Conservation (phyloP, 1,140 invertebrate genomes). For the Pseudomyrmex dendroicus region DNA sequence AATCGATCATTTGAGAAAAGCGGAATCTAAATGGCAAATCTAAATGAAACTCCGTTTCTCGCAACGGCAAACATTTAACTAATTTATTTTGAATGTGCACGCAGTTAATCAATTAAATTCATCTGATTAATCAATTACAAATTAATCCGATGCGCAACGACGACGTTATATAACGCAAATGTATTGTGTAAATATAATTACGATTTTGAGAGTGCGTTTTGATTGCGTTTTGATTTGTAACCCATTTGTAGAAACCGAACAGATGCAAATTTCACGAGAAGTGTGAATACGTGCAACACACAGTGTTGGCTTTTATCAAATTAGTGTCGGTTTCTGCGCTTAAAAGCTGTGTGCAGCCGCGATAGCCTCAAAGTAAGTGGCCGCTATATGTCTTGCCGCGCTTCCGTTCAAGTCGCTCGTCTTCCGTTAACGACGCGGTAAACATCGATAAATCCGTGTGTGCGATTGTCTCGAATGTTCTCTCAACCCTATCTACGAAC, state of each 20-base stretch:
- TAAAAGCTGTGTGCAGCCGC: conserved; percentile 18
- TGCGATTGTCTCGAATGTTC: conserved; percentile 41
- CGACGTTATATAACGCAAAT: not conserved
- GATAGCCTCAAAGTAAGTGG: conserved; percentile 21
- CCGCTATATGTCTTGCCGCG: conserved; percentile 17
- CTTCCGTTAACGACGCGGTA: conserved; percentile 48
- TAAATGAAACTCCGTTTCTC: not conserved
- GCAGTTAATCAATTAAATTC: not conserved
- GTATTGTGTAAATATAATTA: not conserved
- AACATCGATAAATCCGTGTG: conserved; percentile 49
- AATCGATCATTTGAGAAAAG: not conserved
- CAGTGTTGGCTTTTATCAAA: conserved; percentile 7
- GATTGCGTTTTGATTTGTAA: conserved; percentile 20
- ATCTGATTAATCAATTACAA: not conserved
- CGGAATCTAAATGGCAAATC: not conserved
- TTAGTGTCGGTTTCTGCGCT: conserved; percentile 1
- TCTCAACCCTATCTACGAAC: not conserved
- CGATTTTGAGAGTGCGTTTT: not conserved
- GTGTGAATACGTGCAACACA: too few relatives aligned
- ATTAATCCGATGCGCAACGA: not conserved
- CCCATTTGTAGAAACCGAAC: not conserved
- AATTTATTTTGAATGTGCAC: not conserved
- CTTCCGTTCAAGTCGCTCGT: conserved; percentile 14
- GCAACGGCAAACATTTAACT: not conserved
- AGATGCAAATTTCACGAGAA: conserved; percentile 9